phyloP scores from a whole-genome alignment of 2,113 vertebrate species.

The Pogona vitticeps region DNA sequence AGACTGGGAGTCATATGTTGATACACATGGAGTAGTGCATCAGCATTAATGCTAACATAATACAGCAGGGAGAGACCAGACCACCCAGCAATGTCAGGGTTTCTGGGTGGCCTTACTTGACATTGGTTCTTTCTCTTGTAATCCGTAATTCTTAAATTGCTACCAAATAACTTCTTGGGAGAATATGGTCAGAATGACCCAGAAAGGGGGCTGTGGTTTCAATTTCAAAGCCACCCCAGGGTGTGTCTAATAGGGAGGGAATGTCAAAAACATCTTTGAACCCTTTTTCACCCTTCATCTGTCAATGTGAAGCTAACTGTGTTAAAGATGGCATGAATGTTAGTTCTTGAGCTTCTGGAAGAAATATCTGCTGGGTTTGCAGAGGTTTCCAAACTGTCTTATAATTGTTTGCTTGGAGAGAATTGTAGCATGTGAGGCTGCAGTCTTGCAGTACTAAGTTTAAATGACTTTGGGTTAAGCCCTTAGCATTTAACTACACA shows the following conservation, averaged over 20 bases:
- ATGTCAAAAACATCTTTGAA: conserved; percentile 23
- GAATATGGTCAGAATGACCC: not conserved
- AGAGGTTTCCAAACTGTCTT: not conserved
- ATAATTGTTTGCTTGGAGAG: not conserved
- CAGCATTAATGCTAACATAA: not conserved
- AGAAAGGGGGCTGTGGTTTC: not conserved
- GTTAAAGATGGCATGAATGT: not conserved
- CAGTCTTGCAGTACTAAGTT: not conserved
- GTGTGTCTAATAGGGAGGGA: conserved; percentile 1
- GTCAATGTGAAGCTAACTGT: conserved; percentile 5
- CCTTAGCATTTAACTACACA: not conserved
- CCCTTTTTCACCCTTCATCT: not conserved
- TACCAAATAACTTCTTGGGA: not conserved
- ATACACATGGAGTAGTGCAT: not conserved
- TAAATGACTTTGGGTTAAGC: not conserved
- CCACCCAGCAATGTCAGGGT: not conserved
- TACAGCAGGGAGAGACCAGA: not conserved
- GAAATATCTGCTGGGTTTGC: not conserved
- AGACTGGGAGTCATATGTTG: not conserved
- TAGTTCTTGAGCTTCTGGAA: not conserved
- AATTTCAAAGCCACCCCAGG: conserved; percentile 14
- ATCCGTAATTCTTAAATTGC: conserved; percentile 29
- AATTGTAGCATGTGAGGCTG: not conserved
- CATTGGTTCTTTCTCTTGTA: conserved; percentile 20
- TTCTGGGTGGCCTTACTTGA: conserved; percentile 1